phyloP scores from a whole-genome alignment of 2,113 vertebrate species.

The Antechinus stuartii region DNA sequence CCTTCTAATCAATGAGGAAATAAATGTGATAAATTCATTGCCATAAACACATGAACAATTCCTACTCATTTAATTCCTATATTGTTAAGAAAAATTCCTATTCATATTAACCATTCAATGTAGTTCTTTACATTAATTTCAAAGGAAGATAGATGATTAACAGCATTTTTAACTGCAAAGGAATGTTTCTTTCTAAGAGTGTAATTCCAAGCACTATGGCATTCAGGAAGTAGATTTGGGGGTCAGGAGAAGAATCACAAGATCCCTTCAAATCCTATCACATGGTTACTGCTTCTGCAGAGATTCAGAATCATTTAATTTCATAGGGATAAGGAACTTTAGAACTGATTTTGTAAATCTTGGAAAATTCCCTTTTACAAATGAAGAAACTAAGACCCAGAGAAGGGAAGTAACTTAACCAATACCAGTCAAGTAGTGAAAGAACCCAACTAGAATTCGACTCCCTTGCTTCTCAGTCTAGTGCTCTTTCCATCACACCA shows the following conservation, averaged over 20 bases:
- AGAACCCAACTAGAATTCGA: neutral
- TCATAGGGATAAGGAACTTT: neutral
- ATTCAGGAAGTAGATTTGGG: neutral
- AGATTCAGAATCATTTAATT: neutral
- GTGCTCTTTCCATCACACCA: neutral
- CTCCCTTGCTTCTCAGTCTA: neutral
- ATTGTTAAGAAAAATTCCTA: neutral
- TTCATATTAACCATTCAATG: neutral
- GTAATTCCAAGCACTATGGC: neutral
- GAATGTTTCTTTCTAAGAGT: neutral
- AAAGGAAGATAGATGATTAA: neutral
- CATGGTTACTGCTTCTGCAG: neutral
- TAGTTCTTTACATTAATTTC: slow-evolving; percentile 1
- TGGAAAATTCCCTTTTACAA: neutral
- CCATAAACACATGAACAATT: neutral
- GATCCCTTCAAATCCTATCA: neutral
- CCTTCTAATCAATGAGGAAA: neutral
- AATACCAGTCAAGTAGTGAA: neutral
- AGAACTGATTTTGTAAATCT: neutral
- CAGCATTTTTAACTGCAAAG: neutral
- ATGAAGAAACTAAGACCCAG: slow-evolving; percentile 18
- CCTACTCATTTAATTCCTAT: neutral
- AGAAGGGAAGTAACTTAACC: neutral
- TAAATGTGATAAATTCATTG: neutral
- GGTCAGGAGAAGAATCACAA: neutral